Conservation (phyloP, 2,113 vertebrate species). For the Pteropus alecto region DNA sequence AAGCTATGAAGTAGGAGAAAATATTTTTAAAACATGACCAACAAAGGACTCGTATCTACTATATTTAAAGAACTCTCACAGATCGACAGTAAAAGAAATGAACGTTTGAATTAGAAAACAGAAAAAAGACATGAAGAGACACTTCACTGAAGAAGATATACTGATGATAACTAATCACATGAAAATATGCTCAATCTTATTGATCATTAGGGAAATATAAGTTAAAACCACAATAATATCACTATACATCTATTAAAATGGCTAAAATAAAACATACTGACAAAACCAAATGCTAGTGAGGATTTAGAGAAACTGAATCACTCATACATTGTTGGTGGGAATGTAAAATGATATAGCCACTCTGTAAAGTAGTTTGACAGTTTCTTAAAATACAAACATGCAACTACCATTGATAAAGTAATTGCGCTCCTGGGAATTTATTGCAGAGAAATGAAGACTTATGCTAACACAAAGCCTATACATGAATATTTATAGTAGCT, state of each 20-base stretch:
- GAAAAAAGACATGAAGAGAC: background rate
- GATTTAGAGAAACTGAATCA: background rate
- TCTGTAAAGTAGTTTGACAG: background rate
- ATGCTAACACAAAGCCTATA: background rate
- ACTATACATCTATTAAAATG: background rate
- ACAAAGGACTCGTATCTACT: background rate
- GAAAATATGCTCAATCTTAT: background rate
- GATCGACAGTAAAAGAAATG: background rate
- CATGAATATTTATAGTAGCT: background rate
- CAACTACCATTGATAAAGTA: background rate
- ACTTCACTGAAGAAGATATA: background rate
- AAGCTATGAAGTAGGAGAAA: background rate
- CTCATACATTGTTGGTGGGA: background rate
- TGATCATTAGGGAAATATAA: background rate
- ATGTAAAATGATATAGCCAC: background rate
- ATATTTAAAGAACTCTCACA: background rate
- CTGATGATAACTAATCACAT: background rate
- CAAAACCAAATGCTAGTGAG: background rate
- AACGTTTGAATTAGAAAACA: background rate
- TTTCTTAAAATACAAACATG: background rate
- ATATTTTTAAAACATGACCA: background rate
- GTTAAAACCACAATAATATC: background rate
- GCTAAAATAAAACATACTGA: background rate
- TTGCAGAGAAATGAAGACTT: background rate
- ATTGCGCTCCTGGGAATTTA: background rate